Evolutionary conservation across 2,113 vertebrate genomes (phyloP), one percentile per base, ranked within the genome.

Genomic region (Trinectes maculatus): DNA sequence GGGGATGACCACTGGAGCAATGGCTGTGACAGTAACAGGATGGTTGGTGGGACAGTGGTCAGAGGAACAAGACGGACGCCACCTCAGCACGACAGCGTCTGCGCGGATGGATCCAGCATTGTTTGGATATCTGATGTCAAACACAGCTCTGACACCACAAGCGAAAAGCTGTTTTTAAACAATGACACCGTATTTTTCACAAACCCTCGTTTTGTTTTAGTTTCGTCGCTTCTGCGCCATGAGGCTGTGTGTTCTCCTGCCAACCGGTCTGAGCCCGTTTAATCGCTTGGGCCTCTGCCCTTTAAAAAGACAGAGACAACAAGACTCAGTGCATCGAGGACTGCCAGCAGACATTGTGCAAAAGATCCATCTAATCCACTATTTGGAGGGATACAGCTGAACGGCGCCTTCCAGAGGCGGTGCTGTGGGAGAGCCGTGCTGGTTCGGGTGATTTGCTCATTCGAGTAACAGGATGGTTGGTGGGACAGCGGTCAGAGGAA

Each of bases 1-100:
- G 52, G 81, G 77, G 71, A 34, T 58, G 79, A 83, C 84, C 80
- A 79, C 69, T 52, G 33, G 51, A 74, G 70, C 66, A 70, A 58
- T 28, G 71, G 62, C 62, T 75, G 77, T 80, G 85, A 77, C 82
- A 74, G 75, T 84, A 83, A 72, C 71, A 59, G 57, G 43, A 34
- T 24, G 29, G 15, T 34, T 34, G 40, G 33, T 3, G 31, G 19
- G 15, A 57, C 28, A n/a, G 28, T 4, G 34, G 56, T 67, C 66
- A 65, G 66, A 78, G 52, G 71, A 60, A 71, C 64, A 28, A 70
- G 47, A 31, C 36, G 65, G 24, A n/a, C 2, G 49, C 64, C 25
- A 19, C 8, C 60, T 49, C 24, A 67, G 53, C 34, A 75, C 21
- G 43, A 47, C 60, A 58, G 49, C 51, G 61, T 66, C 77, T 56